phyloP scores from a whole-genome alignment of 1,140 invertebrate species.

The Heterodera carotae region DNA sequence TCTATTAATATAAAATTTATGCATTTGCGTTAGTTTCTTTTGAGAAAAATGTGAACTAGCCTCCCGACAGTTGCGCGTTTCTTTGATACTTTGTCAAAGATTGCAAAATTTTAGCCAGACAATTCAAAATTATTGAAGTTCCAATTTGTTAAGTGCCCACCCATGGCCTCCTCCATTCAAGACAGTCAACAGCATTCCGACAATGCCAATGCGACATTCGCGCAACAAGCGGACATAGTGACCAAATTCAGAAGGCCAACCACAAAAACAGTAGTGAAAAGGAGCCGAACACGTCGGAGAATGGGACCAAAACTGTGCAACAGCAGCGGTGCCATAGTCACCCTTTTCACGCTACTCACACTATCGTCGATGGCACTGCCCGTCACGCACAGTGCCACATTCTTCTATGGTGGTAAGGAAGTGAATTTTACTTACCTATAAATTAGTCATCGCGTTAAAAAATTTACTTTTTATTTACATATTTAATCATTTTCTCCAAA shows the following conservation, averaged over 20 bases:
- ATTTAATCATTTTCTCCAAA: no score
- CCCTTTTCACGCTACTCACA: neutral
- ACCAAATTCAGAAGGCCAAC: neutral
- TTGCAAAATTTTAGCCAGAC: neutral
- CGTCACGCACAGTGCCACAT: neutral
- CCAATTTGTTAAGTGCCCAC: neutral
- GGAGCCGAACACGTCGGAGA: neutral
- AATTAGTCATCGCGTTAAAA: no score
- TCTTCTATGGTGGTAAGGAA: slow-evolving; percentile 10
- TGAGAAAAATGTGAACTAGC: no score
- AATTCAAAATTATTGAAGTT: neutral
- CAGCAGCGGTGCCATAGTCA: neutral
- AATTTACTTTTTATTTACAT: neutral
- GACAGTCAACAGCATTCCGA: neutral
- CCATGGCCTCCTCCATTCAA: neutral
- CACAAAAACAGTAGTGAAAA: neutral
- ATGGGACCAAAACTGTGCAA: neutral
- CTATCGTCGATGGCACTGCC: neutral
- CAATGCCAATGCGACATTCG: neutral
- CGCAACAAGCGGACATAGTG: neutral
- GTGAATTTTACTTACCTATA: no score
- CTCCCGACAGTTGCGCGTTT: no score
- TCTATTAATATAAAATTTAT: no score
- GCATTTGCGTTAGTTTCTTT: no score
- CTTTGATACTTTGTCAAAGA: neutral